A percentile compares a stretch with the other conserved stretches of the same genome.
These are phyloP conservation scores for Calcarius lapponicus DNA, from an alignment of 2,797 vertebrate genomes.

Conservation along the genomic window DNA sequence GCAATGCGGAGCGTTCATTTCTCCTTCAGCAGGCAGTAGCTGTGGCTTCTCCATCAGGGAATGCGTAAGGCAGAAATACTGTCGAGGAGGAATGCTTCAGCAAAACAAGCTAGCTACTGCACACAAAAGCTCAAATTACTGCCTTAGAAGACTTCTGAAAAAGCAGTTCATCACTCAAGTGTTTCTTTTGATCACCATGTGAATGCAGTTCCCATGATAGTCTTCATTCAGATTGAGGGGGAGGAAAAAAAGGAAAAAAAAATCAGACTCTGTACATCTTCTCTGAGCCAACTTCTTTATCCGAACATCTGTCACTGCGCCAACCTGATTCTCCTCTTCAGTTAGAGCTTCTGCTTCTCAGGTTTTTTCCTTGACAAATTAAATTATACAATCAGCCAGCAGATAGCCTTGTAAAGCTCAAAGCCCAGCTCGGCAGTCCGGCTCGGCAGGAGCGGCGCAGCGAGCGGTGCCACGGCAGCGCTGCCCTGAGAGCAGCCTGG, in stretches of 20 bases:
- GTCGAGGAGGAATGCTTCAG: slow-evolving; percentile 56
- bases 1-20: slow-evolving; percentile 44
- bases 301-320: slow-evolving; percentile 68
- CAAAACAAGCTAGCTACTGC: slow-evolving; percentile 62
- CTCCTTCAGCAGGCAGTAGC: slow-evolving; percentile 56
- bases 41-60: slow-evolving; percentile 57
- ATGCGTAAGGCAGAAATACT: slow-evolving; percentile 37
- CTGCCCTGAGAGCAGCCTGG: slow-evolving; percentile 66
- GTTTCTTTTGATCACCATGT: slow-evolving; percentile 72
- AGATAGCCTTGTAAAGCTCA: slow-evolving; percentile 29
- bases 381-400: slow-evolving; percentile 32
- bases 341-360: slow-evolving; percentile 51
- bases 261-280: slow-evolving; percentile 67
- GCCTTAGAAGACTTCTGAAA: slow-evolving; percentile 59
- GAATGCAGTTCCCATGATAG: slow-evolving; percentile 73
- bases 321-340: slow-evolving; percentile 68
- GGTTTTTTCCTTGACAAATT: neutral
- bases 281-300: slow-evolving; percentile 76
- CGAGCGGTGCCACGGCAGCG: slow-evolving; percentile 33
- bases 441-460: neutral
- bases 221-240: slow-evolving; percentile 68
- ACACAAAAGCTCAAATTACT: slow-evolving; percentile 70
- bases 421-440: neutral
- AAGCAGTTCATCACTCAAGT: slow-evolving; percentile 73
- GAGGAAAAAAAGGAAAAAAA: neutral